Evolutionary conservation across 2,797 vertebrate genomes (phyloP), one percentile per base, ranked within the genome.

Genomic region (Bradypodion ventrale): DNA sequence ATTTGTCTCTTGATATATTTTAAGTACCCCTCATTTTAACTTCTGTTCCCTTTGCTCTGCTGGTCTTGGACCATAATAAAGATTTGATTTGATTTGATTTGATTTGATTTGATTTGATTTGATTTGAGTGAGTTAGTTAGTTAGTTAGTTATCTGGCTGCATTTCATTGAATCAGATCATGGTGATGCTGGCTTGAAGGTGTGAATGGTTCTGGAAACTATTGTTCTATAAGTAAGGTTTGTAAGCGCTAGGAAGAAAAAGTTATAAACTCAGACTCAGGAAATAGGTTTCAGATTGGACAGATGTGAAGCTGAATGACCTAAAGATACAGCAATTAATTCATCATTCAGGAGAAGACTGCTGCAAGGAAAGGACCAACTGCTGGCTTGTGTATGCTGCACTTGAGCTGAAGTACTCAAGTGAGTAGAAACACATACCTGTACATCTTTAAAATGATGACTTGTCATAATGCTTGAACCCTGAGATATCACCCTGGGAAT

Each of bases 401-500:
- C 75, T 32, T 12, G 29, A 69, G 9, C 75, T 0, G 8, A 72
- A 79, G 80, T 69, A 0, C 49, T 75, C 70, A 82, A 10, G 42
- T 83, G 69, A 63, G 42, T 21, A 87, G 85, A 46, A 32, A 23
- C 1, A 23, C 0, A 0, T 0, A n/a, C n/a, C n/a, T n/a, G n/a
- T n/a, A 15, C 56, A 29, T 21, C 76, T 85, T 2, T 1, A 66
- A 68, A 85, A 27, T 44, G 77, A 42, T 63, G 70, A 29, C 75
- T 44, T 82, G 46, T 52, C 82, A 27, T 49, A 49, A 52, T 78
- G n/a, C 1, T 63, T 86, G 86, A 83, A 85, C 83, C 32, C 0
- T 42, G 52, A 78, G 81, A 65, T 29, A 35, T 1, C 27, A 78
- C 83, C 75, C 76, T 82, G 80, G 88, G 86, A 92, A n/a, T 29